These are phyloP conservation scores for Arremon brunneinucha DNA, from an alignment of 2,797 vertebrate species.

Conservation along the genomic window DNA sequence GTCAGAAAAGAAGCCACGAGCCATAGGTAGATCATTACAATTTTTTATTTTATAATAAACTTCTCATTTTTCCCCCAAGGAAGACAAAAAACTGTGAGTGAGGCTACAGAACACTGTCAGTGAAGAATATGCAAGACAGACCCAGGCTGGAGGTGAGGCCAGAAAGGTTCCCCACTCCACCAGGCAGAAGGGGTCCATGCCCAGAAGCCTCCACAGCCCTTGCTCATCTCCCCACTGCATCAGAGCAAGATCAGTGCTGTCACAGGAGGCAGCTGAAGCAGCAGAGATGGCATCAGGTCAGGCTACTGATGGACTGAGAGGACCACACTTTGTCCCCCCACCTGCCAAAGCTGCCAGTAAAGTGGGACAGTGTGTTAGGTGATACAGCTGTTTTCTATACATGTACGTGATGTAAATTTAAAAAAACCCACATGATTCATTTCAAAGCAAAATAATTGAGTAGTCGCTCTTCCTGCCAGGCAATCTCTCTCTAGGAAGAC, in stretches of 20 bases:
- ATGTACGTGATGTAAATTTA: not conserved
- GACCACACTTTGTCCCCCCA: not conserved
- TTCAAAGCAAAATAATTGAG: slow-evolving; percentile 20
- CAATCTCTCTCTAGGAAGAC: slow-evolving; percentile 61
- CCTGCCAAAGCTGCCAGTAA: not conserved
- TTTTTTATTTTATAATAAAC: slow-evolving; percentile 62
- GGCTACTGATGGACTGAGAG: not conserved
- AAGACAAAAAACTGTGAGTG: slow-evolving; percentile 53
- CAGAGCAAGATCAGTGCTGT: not conserved
- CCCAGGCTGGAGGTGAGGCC: not conserved
- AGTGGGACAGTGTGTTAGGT: not conserved
- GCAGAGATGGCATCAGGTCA: not conserved
- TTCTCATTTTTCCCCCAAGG: slow-evolving; percentile 48
- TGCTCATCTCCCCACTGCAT: not conserved
- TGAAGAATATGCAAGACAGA: not conserved
- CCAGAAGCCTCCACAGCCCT: not conserved
- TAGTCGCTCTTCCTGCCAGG: not conserved
- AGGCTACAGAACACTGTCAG: slow-evolving; percentile 40
- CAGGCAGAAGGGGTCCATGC: not conserved
- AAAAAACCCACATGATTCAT: slow-evolving; percentile 28
- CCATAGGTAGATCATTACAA: not conserved
- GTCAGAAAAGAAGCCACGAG: not conserved
- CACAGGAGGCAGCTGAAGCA: not conserved
- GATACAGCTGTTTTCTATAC: slow-evolving; percentile 1
- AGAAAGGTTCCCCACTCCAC: not conserved